Base-by-base conservation (phyloP, 2,113 vertebrate genomes). In the Ochotona curzoniae region DNA sequence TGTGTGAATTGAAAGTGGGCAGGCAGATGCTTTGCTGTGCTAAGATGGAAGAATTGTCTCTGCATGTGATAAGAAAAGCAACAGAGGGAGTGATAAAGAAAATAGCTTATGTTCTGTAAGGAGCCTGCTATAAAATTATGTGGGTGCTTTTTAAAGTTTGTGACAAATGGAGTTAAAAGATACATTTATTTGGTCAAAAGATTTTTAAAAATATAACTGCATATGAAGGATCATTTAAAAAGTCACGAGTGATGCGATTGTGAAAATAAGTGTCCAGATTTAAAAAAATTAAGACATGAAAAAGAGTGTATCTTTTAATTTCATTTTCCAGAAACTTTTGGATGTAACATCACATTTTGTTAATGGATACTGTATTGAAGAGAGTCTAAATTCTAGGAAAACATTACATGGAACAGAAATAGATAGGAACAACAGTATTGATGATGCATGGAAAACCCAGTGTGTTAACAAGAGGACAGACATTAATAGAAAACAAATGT, bases 401-500 rank as follows among this genome's bases (percentile, higher is more conserved):
- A 76, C 28, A 35, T 44, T 67, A n/a, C 14, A 1, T 84, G 21
- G 91, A 93, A 92, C 32, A 93, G n/a, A 94, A 94, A 78, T 60
- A 87, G 74, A 84, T 47, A 30, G 63, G 35, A 90, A 89, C n/a
- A 78, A 86, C 74, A 76, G 30, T 18, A 73, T 76, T 92, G 87
- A 71, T 73, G 81, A 79, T 28, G 30, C 49, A 51, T 30, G 69
- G 38, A 69, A 85, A 90, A 92, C 61, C 76, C 85, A 88, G 30
- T 85, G 60, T 94, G 47, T 57, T 90, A 64, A 79, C 86, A 93
- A 94, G 93, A 93, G 96, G 90, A 86, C 1, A 78, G 91, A 51
- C 57, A 78, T 94, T 91, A 91, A 51, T 60, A 89, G 69, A 73
- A 82, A 93, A 61, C 0, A 51, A 67, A 75, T 83, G 64, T 84